Base-by-base conservation (phyloP, 2,888 invertebrate species). In the Watsonalla binaria region DNA sequence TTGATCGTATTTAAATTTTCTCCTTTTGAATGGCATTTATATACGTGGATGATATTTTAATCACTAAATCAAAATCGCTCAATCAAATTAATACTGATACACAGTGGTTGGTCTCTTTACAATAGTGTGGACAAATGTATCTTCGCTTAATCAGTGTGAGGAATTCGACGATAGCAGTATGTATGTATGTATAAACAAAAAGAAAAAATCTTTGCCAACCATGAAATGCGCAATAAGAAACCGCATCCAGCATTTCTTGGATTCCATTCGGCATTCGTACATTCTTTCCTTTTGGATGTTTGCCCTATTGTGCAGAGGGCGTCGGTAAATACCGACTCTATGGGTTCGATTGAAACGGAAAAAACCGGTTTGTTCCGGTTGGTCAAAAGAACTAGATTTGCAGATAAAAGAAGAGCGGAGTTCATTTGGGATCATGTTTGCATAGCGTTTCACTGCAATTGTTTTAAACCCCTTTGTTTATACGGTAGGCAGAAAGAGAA, bases 261-360 rank as follows among this genome's bases (percentile, higher is more conserved):
- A 56, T 61, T 57, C 56, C 59, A 58, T 64, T 57, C 47, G 45
- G 51, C 51, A 47, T 45, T 53, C 52, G 39, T 56, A 63, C 58
- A 68, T 70, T 70, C 61, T 53, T 55, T 66, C 63, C 65, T 68
- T 66, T 70, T 68, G 68, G 70, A 67, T 71, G 71, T 70, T 72
- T 68, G 67, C 64, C 60, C 74, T 61, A 79, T 78, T 79, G 79
- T 80, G 65, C 61, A 66, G 42, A 11, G 62, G 58, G 55, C 64
- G 68, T 62, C 65, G 57, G 70, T 71, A 78, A 79, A 79, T 76
- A 76, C 70, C 66, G 57, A 61, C 57, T 61, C 65, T 55, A 52
- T 49, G 61, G 61, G 63, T 57, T 59, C 59, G 65, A 68, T 67
- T 68, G 70, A 62, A 69, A 65, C 58, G 61, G 63, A 68, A 70